Evolutionary conservation across 2,888 invertebrate species (phyloP), one percentile per base, ranked within the genome.

Genomic region (Mycalesis mineus): DNA sequence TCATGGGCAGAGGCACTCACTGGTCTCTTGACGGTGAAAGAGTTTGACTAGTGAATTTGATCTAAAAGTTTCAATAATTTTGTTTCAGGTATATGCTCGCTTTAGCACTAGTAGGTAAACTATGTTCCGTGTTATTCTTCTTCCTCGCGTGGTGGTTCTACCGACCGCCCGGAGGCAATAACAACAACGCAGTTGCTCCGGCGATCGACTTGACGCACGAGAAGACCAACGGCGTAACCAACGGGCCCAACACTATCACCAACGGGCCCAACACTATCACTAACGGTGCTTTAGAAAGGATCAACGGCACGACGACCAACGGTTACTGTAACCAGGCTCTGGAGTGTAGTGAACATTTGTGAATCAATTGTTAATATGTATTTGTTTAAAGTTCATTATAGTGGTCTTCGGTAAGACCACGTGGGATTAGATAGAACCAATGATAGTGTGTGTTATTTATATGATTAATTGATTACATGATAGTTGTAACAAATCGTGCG

Each of bases 111-210:
- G 90, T 93, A 31, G 94, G 94, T 11, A 95, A 95, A 80, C 83
- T 92, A 4, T 91, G 93, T 52, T 94, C 95, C 0, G 80, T 93
- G 0, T 70, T 94, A 0, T 95, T 94, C 84, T 95, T 95, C 84
- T 92, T 94, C 80, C 83, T 93, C 39, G 94, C 95, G 51, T 94
- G 94, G 93, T 92, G 94, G 92, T 92, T 92, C 74, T 95, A 95
- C 82, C 91, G 92, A 52, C 92, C 94, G 15, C 94, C 94, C 0
- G 88, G 90, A 6, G 75, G 77, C 17, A 79, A 78, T 70, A 77
- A 67, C 57, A 67, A 74, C 41, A 83, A 83, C 70, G 84, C 84
- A 3, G 74, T 83, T 7, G 78, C 78, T 0, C 86, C 87, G 0
- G 81, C 87, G 0, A 76, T 82, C 14, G 86, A 83, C 67, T 68